Evolutionary conservation across 2,888 invertebrate species (phyloP).

Genomic region (Entomobrya multifasciata): DNA sequence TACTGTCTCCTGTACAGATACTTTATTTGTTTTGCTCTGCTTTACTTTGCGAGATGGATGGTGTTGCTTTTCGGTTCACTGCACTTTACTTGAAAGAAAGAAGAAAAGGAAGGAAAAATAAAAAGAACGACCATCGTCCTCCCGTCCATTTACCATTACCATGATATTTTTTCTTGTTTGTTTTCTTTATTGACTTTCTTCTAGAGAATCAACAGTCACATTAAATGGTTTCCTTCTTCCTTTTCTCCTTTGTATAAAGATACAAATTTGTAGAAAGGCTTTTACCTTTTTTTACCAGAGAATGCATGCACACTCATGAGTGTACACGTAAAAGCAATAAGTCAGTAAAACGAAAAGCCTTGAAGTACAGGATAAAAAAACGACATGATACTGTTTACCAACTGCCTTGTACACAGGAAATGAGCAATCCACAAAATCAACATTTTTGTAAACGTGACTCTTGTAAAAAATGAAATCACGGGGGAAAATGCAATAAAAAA

Average conservation of each 20-base stretch:
- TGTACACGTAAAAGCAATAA: not conserved
- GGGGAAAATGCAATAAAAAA: not conserved
- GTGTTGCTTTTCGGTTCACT: slow-evolving; percentile 29
- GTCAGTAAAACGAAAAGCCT: not conserved
- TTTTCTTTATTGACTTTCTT: slow-evolving; percentile 65
- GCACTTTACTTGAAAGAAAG: slow-evolving; percentile 12
- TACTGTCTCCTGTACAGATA: slow-evolving; percentile 36
- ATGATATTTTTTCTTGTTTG: slow-evolving; percentile 23
- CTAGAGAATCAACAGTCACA: slow-evolving; percentile 65
- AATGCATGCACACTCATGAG: slow-evolving; percentile 3
- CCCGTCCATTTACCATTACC: slow-evolving; percentile 3
- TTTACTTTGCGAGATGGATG: slow-evolving; percentile 14
- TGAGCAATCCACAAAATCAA: not conserved
- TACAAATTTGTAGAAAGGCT: not conserved
- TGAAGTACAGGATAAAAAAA: too few relatives aligned
- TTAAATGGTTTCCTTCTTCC: slow-evolving; percentile 40
- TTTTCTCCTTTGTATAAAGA: not conserved
- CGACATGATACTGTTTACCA: slow-evolving; percentile 2
- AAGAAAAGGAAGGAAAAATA: not conserved
- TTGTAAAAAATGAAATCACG: not conserved
- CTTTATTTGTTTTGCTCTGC: slow-evolving; percentile 26
- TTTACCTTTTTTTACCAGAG: too few relatives aligned
- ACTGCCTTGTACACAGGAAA: slow-evolving; percentile 20
- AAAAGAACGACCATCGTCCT: slow-evolving; percentile 30
- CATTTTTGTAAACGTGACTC: not conserved